Conservation (phyloP, 2,113 vertebrate species). For the Corvus cornix region DNA sequence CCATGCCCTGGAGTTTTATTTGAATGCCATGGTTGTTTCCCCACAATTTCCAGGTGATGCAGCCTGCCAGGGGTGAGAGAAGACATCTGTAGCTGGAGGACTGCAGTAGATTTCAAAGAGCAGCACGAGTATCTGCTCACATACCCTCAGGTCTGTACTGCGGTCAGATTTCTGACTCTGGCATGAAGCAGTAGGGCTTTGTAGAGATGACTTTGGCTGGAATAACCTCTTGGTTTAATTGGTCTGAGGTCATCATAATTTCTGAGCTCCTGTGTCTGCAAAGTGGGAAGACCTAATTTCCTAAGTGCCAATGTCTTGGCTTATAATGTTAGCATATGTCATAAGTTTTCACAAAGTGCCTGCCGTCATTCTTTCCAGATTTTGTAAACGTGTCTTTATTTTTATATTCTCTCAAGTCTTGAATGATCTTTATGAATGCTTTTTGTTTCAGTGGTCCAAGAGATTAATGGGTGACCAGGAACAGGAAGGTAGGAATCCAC, state of each 20-base stretch:
- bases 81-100: background rate
- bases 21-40: background rate
- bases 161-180: background rate
- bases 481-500: background rate
- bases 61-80: background rate
- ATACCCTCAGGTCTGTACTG: background rate
- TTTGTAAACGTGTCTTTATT: background rate
- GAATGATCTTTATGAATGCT: background rate
- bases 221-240: background rate
- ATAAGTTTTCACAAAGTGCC: background rate
- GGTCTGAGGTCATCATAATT: background rate
- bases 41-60: background rate
- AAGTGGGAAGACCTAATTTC: background rate
- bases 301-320: background rate
- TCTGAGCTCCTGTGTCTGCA: accelerated
- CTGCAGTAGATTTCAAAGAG: background rate
- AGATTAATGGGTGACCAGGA: background rate
- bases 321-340: background rate
- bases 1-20: background rate
- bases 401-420: background rate
- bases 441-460: background rate
- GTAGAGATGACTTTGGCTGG: background rate
- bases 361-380: background rate
- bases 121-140: background rate
- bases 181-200: accelerated